These are phyloP conservation scores for Sesamia nonagrioides DNA, from an alignment of 1,140 invertebrate genomes.

Conservation along the genomic window DNA sequence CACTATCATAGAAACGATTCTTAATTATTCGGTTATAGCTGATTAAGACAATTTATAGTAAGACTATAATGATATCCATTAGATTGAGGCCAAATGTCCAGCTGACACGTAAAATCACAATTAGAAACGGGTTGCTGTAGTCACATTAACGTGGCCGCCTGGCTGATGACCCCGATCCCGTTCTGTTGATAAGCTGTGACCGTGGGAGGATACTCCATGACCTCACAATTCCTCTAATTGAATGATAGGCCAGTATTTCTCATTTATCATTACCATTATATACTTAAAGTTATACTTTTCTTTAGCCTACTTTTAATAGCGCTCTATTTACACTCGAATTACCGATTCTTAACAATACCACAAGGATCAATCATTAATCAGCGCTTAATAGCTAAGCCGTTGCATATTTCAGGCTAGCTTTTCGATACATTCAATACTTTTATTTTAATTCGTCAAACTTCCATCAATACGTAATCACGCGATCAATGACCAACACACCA, in stretches of 20 bases:
- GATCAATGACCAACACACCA: background rate
- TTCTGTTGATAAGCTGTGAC: slow-evolving; percentile 69
- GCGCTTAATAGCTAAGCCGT: background rate
- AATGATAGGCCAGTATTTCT: slow-evolving; percentile 63
- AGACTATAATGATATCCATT: background rate
- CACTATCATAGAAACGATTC: background rate
- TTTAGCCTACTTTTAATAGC: slow-evolving; percentile 1
- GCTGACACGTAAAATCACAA: slow-evolving; percentile 51
- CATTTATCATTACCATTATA: slow-evolving; percentile 35
- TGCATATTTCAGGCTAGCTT: slow-evolving; percentile 19
- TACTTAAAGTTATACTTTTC: background rate
- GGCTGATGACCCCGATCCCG: slow-evolving; percentile 65
- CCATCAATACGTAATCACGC: background rate
- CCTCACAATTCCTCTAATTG: slow-evolving; percentile 76
- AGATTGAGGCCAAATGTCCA: background rate
- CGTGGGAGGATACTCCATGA: slow-evolving; percentile 78
- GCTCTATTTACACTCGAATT: slow-evolving; percentile 37
- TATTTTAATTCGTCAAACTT: background rate
- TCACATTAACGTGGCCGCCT: slow-evolving; percentile 47
- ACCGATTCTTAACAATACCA: slow-evolving; percentile 15
- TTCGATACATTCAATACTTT: background rate
- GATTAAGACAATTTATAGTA: background rate
- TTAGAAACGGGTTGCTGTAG: slow-evolving; percentile 47
- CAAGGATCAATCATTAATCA: slow-evolving; percentile 27
- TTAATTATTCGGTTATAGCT: background rate